These are phyloP conservation scores for Drosophila grimshawi DNA, from an alignment of 1,140 invertebrate species.

Conservation along the genomic window DNA sequence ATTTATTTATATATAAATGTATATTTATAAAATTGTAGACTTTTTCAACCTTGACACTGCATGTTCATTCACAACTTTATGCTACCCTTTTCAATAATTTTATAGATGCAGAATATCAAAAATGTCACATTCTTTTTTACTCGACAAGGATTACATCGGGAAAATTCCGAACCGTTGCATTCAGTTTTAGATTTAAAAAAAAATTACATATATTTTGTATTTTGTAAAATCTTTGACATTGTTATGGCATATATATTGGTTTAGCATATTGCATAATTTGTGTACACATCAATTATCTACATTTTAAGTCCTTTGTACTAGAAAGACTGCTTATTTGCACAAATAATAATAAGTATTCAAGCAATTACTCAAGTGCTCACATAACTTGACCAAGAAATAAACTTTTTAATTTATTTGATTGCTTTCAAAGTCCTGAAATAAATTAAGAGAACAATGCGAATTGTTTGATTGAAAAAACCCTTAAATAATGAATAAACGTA, in stretches of 20 bases:
- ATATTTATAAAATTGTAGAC: not conserved
- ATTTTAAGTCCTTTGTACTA: too few relatives aligned
- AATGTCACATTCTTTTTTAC: slow-evolving; percentile 18
- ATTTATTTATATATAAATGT: not conserved
- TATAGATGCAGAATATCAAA: not conserved
- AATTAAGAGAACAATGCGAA: slow-evolving; percentile 22
- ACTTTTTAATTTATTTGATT: slow-evolving; percentile 29
- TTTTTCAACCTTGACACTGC: too few relatives aligned
- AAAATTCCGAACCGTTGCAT: not conserved
- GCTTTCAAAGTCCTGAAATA: slow-evolving; percentile 4
- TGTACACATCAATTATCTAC: too few relatives aligned
- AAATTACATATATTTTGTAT: not conserved
- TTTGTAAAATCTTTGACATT: too few relatives aligned
- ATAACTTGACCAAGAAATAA: slow-evolving; percentile 15
- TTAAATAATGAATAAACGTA: slow-evolving; percentile 33
- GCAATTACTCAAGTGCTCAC: slow-evolving; percentile 12
- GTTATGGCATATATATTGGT: not conserved
- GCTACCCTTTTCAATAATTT: not conserved
- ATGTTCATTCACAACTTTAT: not conserved
- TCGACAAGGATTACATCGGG: not conserved
- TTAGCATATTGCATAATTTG: not conserved
- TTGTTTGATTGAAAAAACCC: slow-evolving; percentile 34
- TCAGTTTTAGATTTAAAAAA: slow-evolving; percentile 1
- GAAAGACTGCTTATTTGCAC: too few relatives aligned
- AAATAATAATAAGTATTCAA: not conserved